phyloP scores from a whole-genome alignment of 2,888 invertebrate species.

The Cremastobaeus sp. region DNA sequence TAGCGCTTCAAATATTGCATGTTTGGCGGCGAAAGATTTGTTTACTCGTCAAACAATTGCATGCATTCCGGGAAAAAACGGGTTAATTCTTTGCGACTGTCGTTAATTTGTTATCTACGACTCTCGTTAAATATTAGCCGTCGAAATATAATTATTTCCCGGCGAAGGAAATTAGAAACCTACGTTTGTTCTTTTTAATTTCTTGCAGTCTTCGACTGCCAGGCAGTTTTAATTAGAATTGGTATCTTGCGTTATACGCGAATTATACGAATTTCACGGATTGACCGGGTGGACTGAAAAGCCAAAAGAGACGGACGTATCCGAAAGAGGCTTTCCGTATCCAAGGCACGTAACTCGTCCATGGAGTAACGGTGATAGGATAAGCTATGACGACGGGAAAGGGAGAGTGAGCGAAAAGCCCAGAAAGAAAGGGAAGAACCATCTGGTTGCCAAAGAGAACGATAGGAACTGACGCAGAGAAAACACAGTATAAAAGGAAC shows the following conservation, averaged over 20 bases:
- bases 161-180: slow-evolving; percentile 24
- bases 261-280: slow-evolving; percentile 61
- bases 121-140: too few relatives aligned
- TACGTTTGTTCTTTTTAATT: slow-evolving; percentile 52
- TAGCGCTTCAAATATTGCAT: slow-evolving; percentile 60
- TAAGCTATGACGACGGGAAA: slow-evolving; percentile 56
- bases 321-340: slow-evolving; percentile 60
- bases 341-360: slow-evolving; percentile 58
- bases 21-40: too few relatives aligned
- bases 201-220: slow-evolving; percentile 43
- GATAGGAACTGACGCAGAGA: slow-evolving; percentile 66
- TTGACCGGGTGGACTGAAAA: slow-evolving; percentile 60
- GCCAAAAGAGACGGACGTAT: slow-evolving; percentile 59
- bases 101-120: too few relatives aligned
- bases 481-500: slow-evolving; percentile 74
- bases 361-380: slow-evolving; percentile 58
- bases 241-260: slow-evolving; percentile 56
- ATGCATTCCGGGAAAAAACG: too few relatives aligned
- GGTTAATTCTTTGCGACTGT: too few relatives aligned
- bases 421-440: slow-evolving; percentile 49
- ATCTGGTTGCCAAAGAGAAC: slow-evolving; percentile 64
- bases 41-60: too few relatives aligned
- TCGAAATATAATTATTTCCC: slow-evolving; percentile 41
- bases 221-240: slow-evolving; percentile 60
- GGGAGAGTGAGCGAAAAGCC: slow-evolving; percentile 59